These are phyloP conservation scores for Rhingia campestris DNA, from an alignment of 2,888 invertebrate genomes.

Conservation along the genomic window DNA sequence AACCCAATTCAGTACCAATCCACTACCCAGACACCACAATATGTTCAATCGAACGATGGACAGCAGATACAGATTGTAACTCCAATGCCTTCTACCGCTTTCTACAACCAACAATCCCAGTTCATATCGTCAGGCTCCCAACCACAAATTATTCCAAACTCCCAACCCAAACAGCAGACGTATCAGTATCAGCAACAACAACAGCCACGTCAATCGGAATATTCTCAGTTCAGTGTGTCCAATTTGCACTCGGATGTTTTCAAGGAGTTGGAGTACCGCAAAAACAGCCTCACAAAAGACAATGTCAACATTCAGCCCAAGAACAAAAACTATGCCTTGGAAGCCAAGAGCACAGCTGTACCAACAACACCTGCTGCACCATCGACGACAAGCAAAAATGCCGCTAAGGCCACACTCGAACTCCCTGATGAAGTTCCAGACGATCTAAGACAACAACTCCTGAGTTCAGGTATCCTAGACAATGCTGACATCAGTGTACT, in stretches of 20 bases:
- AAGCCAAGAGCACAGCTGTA: constrained; percentile 5
- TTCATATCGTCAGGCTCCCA: constrained; percentile 74
- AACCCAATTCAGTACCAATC: constrained; percentile 65
- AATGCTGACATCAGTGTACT: constrained; percentile 94
- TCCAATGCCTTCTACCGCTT: constrained; percentile 79
- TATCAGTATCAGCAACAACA: constrained; percentile 77
- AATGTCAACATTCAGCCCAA: constrained; percentile 51
- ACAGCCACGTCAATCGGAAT: constrained; percentile 57
- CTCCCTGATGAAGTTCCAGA: constrained; percentile 95
- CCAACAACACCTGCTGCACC: constrained; percentile 65
- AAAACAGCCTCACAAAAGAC: constrained; percentile 28
- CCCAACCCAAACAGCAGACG: constrained; percentile 78
- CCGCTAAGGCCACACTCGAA: constrained; percentile 82
- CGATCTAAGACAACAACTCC: constrained; percentile 90
- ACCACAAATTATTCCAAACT: constrained; percentile 77
- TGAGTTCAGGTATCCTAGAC: constrained; percentile 92
- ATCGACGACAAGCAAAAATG: constrained; percentile 72
- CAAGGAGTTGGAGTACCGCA: constrained; percentile 80
- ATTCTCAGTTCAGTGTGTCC: constrained; percentile 81
- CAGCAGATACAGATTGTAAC: constrained; percentile 82
- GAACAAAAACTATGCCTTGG: constrained; percentile 33
- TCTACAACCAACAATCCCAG: constrained; percentile 76
- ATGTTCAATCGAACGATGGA: constrained; percentile 80
- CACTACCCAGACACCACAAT: constrained; percentile 78
- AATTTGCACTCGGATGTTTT: constrained; percentile 82